Percentiles rank a stretch among this genome's conserved stretches.
These are phyloP conservation scores for Lepidocyrtoides sp. DNA, from an alignment of 2,888 invertebrate genomes.

Conservation along the genomic window DNA sequence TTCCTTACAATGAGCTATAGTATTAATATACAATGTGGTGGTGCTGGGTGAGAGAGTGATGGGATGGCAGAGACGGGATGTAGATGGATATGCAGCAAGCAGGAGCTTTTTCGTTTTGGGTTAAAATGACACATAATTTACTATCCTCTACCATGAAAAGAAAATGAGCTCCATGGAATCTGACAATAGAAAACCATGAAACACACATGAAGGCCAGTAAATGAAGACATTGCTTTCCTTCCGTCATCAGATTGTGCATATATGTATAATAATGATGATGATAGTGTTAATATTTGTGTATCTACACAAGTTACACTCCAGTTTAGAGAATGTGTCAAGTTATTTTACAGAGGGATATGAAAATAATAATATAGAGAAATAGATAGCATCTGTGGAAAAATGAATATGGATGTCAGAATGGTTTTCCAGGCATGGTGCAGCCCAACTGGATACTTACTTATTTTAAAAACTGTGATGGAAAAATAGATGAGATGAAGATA, in stretches of 20 bases:
- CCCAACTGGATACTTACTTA: background rate
- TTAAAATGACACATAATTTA: conserved; percentile 73
- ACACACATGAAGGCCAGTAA: background rate
- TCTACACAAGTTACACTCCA: too few species aligned
- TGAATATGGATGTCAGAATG: background rate
- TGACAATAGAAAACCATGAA: conserved; percentile 45
- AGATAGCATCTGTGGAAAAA: background rate
- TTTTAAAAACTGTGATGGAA: background rate
- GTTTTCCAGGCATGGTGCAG: background rate
- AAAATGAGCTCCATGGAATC: conserved; percentile 45
- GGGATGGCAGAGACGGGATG: conserved; percentile 38
- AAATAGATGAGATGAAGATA: background rate
- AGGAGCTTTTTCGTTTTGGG: conserved; percentile 55
- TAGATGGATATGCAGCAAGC: conserved; percentile 46
- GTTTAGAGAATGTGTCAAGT: background rate
- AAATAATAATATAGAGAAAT: background rate
- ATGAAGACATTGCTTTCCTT: conserved; percentile 29
- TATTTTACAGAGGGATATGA: background rate
- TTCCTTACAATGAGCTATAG: background rate
- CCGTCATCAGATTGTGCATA: background rate
- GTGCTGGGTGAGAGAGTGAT: background rate
- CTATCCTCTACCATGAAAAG: conserved; percentile 51
- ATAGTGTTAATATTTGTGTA: too few species aligned
- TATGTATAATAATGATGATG: background rate
- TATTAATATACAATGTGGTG: background rate